Percentiles rank a stretch among this genome's conserved stretches.
phyloP scores from a whole-genome alignment of 2,888 invertebrate genomes.

The Agrotis segetum region DNA sequence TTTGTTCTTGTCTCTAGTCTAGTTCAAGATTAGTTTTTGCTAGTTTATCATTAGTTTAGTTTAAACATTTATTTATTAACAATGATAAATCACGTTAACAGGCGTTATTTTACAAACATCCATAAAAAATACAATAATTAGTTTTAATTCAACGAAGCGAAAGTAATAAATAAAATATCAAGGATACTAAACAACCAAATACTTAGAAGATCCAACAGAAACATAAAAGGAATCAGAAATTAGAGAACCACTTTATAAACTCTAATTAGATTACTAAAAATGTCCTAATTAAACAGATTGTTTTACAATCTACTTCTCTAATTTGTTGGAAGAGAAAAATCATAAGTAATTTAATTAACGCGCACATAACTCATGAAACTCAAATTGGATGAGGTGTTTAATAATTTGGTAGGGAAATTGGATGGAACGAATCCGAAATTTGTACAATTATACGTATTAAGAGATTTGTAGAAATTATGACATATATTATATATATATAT shows the following conservation, averaged over 20 bases:
- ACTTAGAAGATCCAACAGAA: not conserved
- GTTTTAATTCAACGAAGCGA: no score
- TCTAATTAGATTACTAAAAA: slow-evolving; percentile 58
- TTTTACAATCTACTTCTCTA: slow-evolving; percentile 53
- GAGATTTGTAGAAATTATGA: no score
- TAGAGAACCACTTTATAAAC: slow-evolving; percentile 41
- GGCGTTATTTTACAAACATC: no score
- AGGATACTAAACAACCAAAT: not conserved
- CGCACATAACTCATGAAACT: slow-evolving; percentile 62
- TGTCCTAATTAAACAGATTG: slow-evolving; percentile 63
- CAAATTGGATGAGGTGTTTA: slow-evolving; percentile 61
- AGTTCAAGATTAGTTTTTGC: no score
- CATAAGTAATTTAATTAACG: slow-evolving; percentile 54
- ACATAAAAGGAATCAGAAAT: slow-evolving; percentile 40
- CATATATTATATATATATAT: no score
- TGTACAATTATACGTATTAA: no score
- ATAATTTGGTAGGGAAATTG: slow-evolving; percentile 55
- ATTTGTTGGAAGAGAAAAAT: slow-evolving; percentile 55
- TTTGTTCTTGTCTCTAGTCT: no score
- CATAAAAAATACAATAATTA: no score
- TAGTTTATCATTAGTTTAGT: no score
- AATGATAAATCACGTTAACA: no score
- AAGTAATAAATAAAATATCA: not conserved
- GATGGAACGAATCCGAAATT: slow-evolving; percentile 14
- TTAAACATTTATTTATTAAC: no score